These are phyloP conservation scores for Carassius gibelio DNA, from an alignment of 2,113 vertebrate genomes.

Conservation along the genomic window DNA sequence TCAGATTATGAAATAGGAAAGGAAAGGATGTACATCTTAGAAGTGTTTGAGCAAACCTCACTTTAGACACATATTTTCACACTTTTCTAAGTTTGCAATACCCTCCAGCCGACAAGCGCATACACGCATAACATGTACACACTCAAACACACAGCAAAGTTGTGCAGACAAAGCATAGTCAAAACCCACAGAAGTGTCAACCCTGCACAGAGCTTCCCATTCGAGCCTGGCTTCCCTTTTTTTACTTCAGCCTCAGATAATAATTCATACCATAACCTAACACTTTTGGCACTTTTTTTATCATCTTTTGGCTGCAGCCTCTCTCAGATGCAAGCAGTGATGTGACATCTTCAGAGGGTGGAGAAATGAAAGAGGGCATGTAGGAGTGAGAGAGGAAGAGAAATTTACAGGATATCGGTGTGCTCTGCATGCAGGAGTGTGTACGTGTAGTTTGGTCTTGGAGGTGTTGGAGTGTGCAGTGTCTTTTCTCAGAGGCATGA, in stretches of 20 bases:
- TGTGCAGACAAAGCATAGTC: neutral
- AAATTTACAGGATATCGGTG: conserved; percentile 44
- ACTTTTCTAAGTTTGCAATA: neutral
- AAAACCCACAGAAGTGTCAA: conserved; percentile 35
- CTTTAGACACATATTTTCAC: neutral
- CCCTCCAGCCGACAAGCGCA: neutral
- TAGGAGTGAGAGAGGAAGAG: conserved; percentile 38
- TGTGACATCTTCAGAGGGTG: conserved; percentile 9
- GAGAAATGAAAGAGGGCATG: conserved; percentile 11
- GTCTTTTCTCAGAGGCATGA: neutral
- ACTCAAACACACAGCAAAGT: conserved; percentile 16
- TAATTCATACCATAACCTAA: neutral
- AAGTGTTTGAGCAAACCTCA: neutral
- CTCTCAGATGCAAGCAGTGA: neutral
- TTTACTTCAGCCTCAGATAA: neutral
- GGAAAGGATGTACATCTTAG: no score
- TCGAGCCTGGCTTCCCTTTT: conserved; percentile 33
- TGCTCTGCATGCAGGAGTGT: neutral
- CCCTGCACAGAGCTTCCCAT: conserved; percentile 30
- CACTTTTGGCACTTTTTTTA: neutral
- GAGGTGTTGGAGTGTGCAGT: neutral
- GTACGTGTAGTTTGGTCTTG: conserved; percentile 28
- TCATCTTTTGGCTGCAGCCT: neutral
- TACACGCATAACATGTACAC: neutral
- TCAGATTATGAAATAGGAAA: neutral